Evolutionary conservation across 2,113 vertebrate genomes (phyloP).

Genomic region (Halichoerus grypus): DNA sequence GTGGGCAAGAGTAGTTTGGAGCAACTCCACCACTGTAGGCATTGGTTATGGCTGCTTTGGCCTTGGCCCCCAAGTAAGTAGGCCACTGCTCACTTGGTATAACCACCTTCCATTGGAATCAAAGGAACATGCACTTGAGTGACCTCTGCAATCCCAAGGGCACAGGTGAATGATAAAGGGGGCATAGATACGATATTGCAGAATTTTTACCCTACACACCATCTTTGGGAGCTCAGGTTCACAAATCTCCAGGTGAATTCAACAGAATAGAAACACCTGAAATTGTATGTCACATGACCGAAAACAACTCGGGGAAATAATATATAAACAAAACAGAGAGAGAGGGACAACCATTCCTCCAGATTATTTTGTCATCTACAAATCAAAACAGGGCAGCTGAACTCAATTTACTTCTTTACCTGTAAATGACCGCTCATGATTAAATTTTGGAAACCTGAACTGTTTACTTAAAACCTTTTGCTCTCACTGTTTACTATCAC

Average conservation of each 20-base stretch:
- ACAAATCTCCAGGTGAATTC: not conserved
- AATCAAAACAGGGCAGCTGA: constrained; percentile 26
- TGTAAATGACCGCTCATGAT: constrained; percentile 33
- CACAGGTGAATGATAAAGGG: not conserved
- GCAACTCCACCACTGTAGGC: not conserved
- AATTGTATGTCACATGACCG: not conserved
- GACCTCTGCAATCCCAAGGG: not conserved
- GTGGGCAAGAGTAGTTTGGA: rapidly evolving
- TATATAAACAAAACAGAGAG: constrained; percentile 36
- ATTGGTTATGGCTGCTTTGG: not conserved
- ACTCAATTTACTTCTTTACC: constrained; percentile 36
- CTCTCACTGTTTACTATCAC: constrained; percentile 9
- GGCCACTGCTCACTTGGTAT: not conserved
- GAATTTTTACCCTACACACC: not conserved
- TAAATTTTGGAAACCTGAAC: constrained; percentile 53
- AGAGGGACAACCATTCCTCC: not conserved
- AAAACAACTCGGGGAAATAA: not conserved
- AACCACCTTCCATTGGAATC: not conserved
- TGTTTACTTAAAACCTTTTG: constrained; percentile 58
- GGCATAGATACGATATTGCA: not conserved
- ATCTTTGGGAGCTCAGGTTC: not conserved
- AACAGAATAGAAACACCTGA: not conserved
- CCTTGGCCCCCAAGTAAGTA: not conserved
- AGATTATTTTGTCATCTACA: not conserved
- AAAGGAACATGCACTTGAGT: not conserved